A percentile compares a stretch with the other conserved stretches of the same genome.
Evolutionary conservation across 2,797 vertebrate genomes (phyloP).

Genomic region (Acrossocheilus wenchowensis): DNA sequence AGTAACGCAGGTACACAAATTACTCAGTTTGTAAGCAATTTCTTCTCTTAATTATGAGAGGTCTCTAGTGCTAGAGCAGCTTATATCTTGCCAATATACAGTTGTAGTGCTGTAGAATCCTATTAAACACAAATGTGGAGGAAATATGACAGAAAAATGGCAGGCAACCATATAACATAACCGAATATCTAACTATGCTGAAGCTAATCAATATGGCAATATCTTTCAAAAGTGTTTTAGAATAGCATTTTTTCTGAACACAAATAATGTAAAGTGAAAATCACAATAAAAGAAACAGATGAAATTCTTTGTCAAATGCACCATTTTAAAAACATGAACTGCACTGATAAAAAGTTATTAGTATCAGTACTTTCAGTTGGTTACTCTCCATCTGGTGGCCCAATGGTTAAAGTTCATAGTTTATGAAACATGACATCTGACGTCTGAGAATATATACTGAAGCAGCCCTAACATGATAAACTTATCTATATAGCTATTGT

Average conservation of each 20-base stretch:
- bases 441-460: conserved; percentile 3
- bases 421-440: not conserved
- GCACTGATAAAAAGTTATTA: not conserved
- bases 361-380: not conserved
- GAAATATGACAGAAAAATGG: not conserved
- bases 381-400: conserved; percentile 1
- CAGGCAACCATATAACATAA: not conserved
- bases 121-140: not conserved
- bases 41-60: not conserved
- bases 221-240: not conserved
- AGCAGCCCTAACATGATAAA: not conserved
- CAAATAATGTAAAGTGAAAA: not conserved
- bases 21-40: not conserved
- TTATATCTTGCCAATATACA: not conserved
- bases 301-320: not conserved
- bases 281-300: not conserved
- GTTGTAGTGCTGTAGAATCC: not conserved
- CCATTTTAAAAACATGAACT: not conserved
- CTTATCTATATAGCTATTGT: not conserved
- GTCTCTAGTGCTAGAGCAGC: not conserved
- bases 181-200: not conserved
- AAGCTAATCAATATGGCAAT: not conserved
- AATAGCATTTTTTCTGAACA: not conserved
- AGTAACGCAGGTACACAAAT: not conserved
- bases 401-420: not conserved